phyloP scores from a whole-genome alignment of 2,113 vertebrate genomes.

The Carettochelys insculpta region DNA sequence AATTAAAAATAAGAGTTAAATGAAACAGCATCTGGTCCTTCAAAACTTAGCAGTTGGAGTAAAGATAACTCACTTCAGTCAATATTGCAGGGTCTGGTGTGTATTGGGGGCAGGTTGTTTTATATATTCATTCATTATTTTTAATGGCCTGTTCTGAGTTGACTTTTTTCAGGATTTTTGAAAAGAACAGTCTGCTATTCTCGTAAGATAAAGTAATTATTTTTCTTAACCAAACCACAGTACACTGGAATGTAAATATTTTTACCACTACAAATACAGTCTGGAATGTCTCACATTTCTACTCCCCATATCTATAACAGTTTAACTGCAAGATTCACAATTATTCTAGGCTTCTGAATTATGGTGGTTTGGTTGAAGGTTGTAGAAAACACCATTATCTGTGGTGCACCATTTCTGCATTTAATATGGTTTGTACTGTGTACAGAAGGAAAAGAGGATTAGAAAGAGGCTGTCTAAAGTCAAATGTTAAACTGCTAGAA shows the following conservation, averaged over 20 bases:
- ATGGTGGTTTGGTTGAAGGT: background rate
- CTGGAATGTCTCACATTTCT: constrained; percentile 16
- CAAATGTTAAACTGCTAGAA: constrained; percentile 1
- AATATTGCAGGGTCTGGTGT: background rate
- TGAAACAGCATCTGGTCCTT: background rate
- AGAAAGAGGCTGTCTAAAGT: background rate
- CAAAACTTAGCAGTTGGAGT: constrained; percentile 1
- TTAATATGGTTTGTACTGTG: background rate
- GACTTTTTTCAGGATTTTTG: background rate
- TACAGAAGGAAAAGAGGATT: background rate
- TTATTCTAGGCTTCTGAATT: constrained; percentile 6
- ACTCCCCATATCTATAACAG: constrained; percentile 14
- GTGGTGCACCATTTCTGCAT: background rate
- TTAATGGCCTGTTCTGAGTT: background rate
- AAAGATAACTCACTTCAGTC: constrained; percentile 18
- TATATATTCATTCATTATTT: background rate
- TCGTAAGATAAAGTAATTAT: constrained; percentile 31
- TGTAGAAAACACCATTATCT: background rate
- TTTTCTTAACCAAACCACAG: constrained; percentile 44
- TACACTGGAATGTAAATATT: constrained; percentile 20
- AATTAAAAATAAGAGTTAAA: background rate
- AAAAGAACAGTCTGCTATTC: constrained; percentile 16
- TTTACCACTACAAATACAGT: background rate
- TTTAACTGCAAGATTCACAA: constrained; percentile 34
- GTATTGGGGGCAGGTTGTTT: background rate